Conservation (phyloP, 2,113 vertebrate genomes). For the Setophaga kirtlandii region DNA sequence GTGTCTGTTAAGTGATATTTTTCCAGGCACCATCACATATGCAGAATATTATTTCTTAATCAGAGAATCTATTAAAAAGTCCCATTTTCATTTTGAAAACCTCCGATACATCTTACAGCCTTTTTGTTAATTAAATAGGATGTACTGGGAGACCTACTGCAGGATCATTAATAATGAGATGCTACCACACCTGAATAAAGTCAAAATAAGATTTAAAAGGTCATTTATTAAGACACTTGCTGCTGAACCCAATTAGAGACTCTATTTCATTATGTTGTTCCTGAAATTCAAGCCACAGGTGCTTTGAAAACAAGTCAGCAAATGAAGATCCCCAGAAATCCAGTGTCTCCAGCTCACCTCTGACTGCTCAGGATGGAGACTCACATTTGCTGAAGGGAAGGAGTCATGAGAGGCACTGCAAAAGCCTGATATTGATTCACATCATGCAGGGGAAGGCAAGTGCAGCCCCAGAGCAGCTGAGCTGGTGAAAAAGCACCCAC, state of each 20-base stretch:
- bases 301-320: neutral
- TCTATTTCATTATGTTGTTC: neutral
- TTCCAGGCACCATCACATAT: conserved; percentile 9
- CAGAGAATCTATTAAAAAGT: conserved; percentile 40
- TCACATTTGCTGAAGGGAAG: neutral
- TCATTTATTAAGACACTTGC: conserved; percentile 38
- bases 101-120: conserved; percentile 35
- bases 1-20: neutral
- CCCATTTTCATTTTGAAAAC: conserved; percentile 23
- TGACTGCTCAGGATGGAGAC: neutral
- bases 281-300: neutral
- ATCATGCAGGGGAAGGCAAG: neutral
- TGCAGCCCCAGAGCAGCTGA: neutral
- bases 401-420: neutral
- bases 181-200: conserved; percentile 48
- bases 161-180: conserved; percentile 18
- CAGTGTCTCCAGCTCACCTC: neutral
- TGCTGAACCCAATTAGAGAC: conserved; percentile 23
- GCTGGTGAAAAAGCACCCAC: neutral
- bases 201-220: conserved; percentile 34
- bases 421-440: neutral
- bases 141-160: neutral
- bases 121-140: conserved; percentile 44
- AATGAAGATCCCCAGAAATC: neutral
- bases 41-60: neutral